Evolutionary conservation across 2,113 vertebrate genomes (phyloP), one percentile per base, ranked within the genome.

Genomic region (Circaetus gallicus): DNA sequence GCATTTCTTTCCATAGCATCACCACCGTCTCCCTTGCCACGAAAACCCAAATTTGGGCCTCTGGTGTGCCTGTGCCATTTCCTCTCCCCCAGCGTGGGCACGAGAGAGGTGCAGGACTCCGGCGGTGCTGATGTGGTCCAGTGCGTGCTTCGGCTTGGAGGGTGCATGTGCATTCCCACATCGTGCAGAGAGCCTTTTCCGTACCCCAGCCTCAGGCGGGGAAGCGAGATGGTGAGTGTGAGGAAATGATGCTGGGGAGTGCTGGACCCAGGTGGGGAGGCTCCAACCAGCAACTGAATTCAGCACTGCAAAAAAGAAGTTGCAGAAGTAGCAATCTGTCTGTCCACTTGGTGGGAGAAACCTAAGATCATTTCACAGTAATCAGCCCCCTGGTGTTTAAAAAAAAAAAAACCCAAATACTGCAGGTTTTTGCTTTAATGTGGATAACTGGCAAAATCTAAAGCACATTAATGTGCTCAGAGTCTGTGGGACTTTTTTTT

Each of bases 261-360:
- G 22, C 87, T 90, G 88, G 67, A 71, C 53, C 2, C 50, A 52
- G 26, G 50, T 52, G 50, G 50, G 4, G 47, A 78, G 86, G 34
- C 82, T 95, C 70, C 74, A 20, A 45, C 81, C 47, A 52, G 92
- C 81, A 79, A 16, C 87, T 5, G 82, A 91, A 86, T 82, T 63
- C 82, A n/a, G 7, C 2, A 13, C 91, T 77, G 86, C 42, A 49
- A 85, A 86, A 47, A 79, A 80, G 73, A 52, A 90, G 79, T 71
- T 69, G 73, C 82, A 71, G 76, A 95, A 96, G 91, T 79, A 94
- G 90, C 87, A 80, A 96, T 96, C 97, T 95, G 96, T 97, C 96
- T 96, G 94, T 89, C 95, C 70, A 81, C 86, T 95, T 97, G 92
- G 96, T 96, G 94, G 95, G 96, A 93, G 96, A 94, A 97, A 89